Base-by-base conservation (phyloP, 2,113 vertebrate genomes). In the Cynoglossus semilaevis region DNA sequence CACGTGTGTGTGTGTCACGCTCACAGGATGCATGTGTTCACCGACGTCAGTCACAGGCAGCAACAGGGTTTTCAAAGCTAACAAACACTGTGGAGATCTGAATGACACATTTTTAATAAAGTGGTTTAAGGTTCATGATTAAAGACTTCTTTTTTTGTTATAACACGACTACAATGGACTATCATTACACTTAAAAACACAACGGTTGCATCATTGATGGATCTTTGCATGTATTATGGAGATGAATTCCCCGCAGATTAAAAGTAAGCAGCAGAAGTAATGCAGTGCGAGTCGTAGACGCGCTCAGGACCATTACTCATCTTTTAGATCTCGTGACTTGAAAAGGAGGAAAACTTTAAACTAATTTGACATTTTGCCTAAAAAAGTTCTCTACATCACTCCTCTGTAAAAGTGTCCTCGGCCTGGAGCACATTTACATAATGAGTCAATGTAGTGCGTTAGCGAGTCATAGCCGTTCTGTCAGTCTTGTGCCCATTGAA, bases 151-250 rank as follows among this genome's bases (percentile, higher is more conserved):
- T 64, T 67, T 64, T 4, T 6, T 2, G 61, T 67, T 64, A 54
- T 60, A 53, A 70, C 58, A 58, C 60, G 41, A 50, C 71, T 82
- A 83, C 85, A 87, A 88, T 74, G 72, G 74, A 61, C 47, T 63
- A 67, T 67, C 72, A 50, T 89, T 88, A 77, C 86, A 79, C 77
- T 63, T 18, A 50, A 65, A 85, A 74, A 81, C 62, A 65, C 60
- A 67, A 74, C 34, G 68, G 46, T 89, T 89, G 80, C 88, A 83
- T 89, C 88, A 89, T 59, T 70, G 72, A 47, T 71, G 35, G 45
- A 77, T 80, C 70, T 62, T 56, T 16, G 14, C 45, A 72, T 36
- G 64, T 58, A 63, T 61, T 75, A 70, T 64, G 54, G 52, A 71
- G 59, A 66, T 51, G 68, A 71, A 76, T 68, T 82, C 83, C 68